Conservation (phyloP, 2,888 invertebrate genomes). For the Habrosyne pyritoides region DNA sequence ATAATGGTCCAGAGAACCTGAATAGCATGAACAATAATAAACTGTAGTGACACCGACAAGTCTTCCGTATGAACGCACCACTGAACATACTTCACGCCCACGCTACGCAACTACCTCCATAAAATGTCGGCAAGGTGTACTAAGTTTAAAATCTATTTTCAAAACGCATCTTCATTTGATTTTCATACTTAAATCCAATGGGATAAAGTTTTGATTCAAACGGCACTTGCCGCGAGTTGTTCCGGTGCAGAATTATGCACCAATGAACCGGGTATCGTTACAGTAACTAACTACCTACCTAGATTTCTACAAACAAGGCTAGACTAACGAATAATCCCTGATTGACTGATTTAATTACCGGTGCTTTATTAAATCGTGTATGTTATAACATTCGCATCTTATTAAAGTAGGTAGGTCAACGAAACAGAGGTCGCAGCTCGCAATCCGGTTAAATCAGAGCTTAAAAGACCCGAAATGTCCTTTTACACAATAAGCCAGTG, state of each 20-base stretch:
- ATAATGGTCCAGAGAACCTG: not conserved
- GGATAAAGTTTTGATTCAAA: not conserved
- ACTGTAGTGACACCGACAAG: constrained; percentile 42
- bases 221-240: constrained; percentile 11
- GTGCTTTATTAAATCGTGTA: constrained; percentile 16
- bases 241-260: constrained; percentile 14
- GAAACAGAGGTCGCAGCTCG: constrained; percentile 43
- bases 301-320: constrained; percentile 17
- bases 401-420: constrained; percentile 47
- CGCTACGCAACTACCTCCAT: constrained; percentile 31
- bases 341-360: constrained; percentile 15
- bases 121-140: constrained; percentile 17
- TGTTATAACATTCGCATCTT: constrained; percentile 18
- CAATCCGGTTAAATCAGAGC: constrained; percentile 44
- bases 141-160: constrained; percentile 1
- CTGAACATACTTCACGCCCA: constrained; percentile 44
- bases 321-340: constrained; percentile 20
- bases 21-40: constrained; percentile 31
- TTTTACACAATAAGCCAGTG: constrained; percentile 46
- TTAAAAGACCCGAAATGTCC: constrained; percentile 47
- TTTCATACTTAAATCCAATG: not conserved
- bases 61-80: constrained; percentile 50
- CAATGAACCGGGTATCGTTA: not conserved
- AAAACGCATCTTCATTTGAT: not conserved
- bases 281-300: not conserved